A percentile compares a stretch with the other conserved stretches of the same genome.
Evolutionary conservation across 2,888 invertebrate species (phyloP).

Genomic region (Loripinus fragilis): DNA sequence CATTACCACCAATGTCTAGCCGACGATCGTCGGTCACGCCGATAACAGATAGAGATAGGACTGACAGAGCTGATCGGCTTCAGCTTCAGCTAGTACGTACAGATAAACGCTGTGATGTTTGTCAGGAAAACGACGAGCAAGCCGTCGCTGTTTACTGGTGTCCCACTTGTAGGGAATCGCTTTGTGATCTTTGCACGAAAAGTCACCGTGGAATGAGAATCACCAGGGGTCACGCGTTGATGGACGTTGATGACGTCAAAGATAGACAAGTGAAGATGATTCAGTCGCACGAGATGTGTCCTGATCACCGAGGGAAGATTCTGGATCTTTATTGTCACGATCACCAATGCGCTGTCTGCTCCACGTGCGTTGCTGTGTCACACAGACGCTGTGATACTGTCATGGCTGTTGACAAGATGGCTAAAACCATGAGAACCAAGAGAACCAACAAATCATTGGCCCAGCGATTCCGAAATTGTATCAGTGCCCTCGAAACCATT

Average conservation of each 20-base stretch:
- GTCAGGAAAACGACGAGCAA: slow-evolving; percentile 50
- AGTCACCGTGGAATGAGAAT: slow-evolving; percentile 61
- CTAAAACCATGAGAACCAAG: slow-evolving; percentile 40
- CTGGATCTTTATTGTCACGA: slow-evolving; percentile 57
- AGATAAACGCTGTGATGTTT: slow-evolving; percentile 52
- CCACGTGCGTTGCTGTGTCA: slow-evolving; percentile 49
- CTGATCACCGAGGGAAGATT: slow-evolving; percentile 54
- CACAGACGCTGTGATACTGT: slow-evolving; percentile 56
- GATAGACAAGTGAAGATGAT: slow-evolving; percentile 42
- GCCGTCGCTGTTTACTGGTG: slow-evolving; percentile 54
- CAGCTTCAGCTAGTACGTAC: slow-evolving; percentile 32
- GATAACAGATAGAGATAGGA: slow-evolving; percentile 27
- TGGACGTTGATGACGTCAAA: slow-evolving; percentile 54
- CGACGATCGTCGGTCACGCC: slow-evolving; percentile 40
- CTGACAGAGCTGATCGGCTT: slow-evolving; percentile 36
- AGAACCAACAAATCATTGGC: slow-evolving; percentile 46
- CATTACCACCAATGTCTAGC: slow-evolving; percentile 38
- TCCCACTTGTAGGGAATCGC: slow-evolving; percentile 52
- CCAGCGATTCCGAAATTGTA: slow-evolving; percentile 46
- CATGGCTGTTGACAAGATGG: slow-evolving; percentile 40
- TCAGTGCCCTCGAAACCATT: slow-evolving; percentile 46
- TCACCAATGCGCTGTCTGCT: slow-evolving; percentile 51
- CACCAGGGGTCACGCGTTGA: slow-evolving; percentile 51
- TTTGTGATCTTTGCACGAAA: slow-evolving; percentile 58
- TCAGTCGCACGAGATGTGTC: slow-evolving; percentile 50